Base-by-base conservation (phyloP, 2,113 vertebrate genomes). In the Rallus limicola region DNA sequence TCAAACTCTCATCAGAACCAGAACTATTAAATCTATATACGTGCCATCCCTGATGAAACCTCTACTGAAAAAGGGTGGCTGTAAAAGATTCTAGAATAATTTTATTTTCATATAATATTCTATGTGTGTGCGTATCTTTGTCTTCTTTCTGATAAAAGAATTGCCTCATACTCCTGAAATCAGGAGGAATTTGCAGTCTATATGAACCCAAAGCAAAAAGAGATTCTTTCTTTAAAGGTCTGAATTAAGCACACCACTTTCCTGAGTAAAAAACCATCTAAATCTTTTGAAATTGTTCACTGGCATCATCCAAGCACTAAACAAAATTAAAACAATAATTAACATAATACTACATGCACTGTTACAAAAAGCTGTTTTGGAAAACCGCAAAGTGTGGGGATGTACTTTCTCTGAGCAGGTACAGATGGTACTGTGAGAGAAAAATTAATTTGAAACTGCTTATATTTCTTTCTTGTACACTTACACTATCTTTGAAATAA, bases 251-350 rank as follows among this genome's bases (percentile, higher is more conserved):
- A 59, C 10, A 74, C 4, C 0, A 1, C 9, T 88, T 94, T 77
- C 15, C 26, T 65, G 34, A 88, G 55, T 31, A 63, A 92, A 89
- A 24, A 4, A 50, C 4, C 25, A 36, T 42, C 15, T 71, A 70
- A 72, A 53, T 53, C 2, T 84, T 75, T 81, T 87, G 18, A 44
- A 75, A 68, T 36, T 68, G 15, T 52, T 79, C 23, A 20, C 11
- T 69, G 10, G 6, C 63, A 52, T 64, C 33, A 60, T 29, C 15
- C 15, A 55, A 60, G 2, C 3, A 82, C 15, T 53, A 58, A 81
- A 69, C 14, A 92, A 87, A 95, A 91, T 79, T 87, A 86, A 91
- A 86, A 48, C 29, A 87, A 76, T 79, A 84, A 68, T 68, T 91
- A 89, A 64, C 16, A 36, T 64, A 48, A 48, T 38, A 38, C 18